Conservation (phyloP, 1,140 invertebrate species). For the Pantala flavescens region DNA sequence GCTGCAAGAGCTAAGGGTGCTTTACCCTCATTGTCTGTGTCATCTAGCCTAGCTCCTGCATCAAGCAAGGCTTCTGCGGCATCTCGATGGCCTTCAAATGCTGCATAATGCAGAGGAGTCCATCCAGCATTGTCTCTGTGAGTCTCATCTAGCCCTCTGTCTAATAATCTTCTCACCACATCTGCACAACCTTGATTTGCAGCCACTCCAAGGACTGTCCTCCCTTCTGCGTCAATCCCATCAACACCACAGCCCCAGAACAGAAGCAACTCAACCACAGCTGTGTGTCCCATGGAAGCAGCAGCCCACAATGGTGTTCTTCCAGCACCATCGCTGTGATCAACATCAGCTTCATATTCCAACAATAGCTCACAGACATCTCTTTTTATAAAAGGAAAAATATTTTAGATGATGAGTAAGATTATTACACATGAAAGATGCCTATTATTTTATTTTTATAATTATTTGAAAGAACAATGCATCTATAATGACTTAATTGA, state of each 20-base stretch:
- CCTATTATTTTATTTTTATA: too few species aligned
- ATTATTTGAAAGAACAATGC: too few species aligned
- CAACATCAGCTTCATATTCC: conserved; percentile 78
- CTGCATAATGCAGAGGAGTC: conserved; percentile 87
- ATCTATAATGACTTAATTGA: too few species aligned
- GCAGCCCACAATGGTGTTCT: conserved; percentile 72
- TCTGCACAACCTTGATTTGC: conserved; percentile 73
- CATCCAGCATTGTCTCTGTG: conserved; percentile 85
- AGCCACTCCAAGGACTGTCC: conserved; percentile 77
- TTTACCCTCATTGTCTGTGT: conserved; percentile 89
- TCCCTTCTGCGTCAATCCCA: conserved; percentile 80
- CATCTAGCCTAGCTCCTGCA: conserved; percentile 83
- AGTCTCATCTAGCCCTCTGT: conserved; percentile 81
- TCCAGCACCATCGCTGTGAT: conserved; percentile 67
- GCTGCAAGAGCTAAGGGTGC: conserved; percentile 80
- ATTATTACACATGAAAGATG: too few species aligned
- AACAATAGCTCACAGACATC: conserved; percentile 76
- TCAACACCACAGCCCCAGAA: conserved; percentile 86
- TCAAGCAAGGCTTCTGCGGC: conserved; percentile 79
- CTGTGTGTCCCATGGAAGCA: conserved; percentile 74
- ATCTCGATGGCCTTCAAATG: conserved; percentile 84
- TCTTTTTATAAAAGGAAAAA: conserved; percentile 33
- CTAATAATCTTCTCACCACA: conserved; percentile 77
- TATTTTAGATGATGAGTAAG: conserved; percentile 15
- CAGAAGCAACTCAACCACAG: conserved; percentile 65